These are phyloP conservation scores for Nomada flava DNA, from an alignment of 2,888 invertebrate species.

Conservation along the genomic window DNA sequence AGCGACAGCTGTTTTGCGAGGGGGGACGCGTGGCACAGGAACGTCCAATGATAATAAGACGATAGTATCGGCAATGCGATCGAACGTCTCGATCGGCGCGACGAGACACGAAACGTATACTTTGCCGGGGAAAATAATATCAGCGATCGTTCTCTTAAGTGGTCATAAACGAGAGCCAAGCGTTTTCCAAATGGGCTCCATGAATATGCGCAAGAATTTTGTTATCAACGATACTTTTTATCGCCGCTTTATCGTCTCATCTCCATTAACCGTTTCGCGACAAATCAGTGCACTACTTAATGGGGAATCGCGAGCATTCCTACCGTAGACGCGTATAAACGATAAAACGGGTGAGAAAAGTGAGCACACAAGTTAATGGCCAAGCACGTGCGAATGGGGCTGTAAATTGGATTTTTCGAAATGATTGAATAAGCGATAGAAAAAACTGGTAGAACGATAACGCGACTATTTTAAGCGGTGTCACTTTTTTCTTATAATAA, in stretches of 20 bases:
- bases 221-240: constrained; percentile 20
- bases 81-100: constrained; percentile 9
- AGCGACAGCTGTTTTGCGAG: background rate
- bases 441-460: constrained; percentile 23
- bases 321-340: constrained; percentile 7
- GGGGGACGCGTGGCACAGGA: background rate
- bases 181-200: constrained; percentile 4
- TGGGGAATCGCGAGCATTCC: constrained; percentile 9
- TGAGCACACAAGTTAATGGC: constrained; percentile 30
- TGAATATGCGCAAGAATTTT: constrained; percentile 12
- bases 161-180: background rate
- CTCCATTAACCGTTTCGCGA: constrained; percentile 7
- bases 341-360: constrained; percentile 34
- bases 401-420: constrained; percentile 33
- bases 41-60: background rate
- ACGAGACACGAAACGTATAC: background rate
- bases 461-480: constrained; percentile 19
- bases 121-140: constrained; percentile 20
- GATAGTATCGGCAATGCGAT: constrained; percentile 22
- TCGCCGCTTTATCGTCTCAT: constrained; percentile 19
- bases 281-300: constrained; percentile 32
- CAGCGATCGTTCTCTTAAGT: background rate
- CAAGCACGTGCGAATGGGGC: constrained; percentile 26
- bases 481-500: background rate
- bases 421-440: constrained; percentile 19